Conservation (phyloP, 2,113 vertebrate species). For the Siphamia tubifer region DNA sequence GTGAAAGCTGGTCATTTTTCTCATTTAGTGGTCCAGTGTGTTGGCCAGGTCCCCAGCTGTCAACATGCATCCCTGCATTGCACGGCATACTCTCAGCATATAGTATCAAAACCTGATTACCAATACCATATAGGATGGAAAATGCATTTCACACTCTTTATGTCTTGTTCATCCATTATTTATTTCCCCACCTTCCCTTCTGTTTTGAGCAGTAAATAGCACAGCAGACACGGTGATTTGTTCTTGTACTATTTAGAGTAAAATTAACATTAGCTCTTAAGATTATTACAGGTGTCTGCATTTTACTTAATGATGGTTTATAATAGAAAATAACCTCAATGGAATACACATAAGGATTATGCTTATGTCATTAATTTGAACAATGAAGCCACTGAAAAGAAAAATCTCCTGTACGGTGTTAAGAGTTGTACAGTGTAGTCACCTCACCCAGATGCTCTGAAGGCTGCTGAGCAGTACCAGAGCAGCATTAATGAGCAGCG, state of each 20-base stretch:
- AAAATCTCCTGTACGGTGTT: not conserved
- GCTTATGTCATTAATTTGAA: conserved; percentile 24
- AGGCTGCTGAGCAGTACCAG: conserved; percentile 34
- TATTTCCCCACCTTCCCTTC: not conserved
- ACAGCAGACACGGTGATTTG: conserved; percentile 21
- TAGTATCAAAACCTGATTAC: conserved; percentile 77
- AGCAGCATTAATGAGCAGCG: conserved; percentile 60
- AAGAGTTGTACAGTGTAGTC: conserved; percentile 22
- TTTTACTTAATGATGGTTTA: conserved; percentile 44
- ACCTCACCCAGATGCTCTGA: conserved; percentile 40
- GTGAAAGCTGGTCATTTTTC: conserved; percentile 93
- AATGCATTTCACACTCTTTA: conserved; percentile 11
- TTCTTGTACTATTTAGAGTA: conserved; percentile 11
- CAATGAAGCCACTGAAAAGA: conserved; percentile 28
- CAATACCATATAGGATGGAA: not conserved
- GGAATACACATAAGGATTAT: conserved; percentile 25
- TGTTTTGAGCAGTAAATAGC: not conserved
- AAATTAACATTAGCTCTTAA: conserved; percentile 37
- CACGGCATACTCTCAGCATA: conserved; percentile 78
- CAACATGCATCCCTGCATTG: conserved; percentile 78
- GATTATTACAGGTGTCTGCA: conserved; percentile 38
- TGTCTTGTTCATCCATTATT: not conserved
- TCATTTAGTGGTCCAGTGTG: conserved; percentile 93
- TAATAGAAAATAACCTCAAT: conserved; percentile 22
- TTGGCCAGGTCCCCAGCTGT: conserved; percentile 86